Conservation (phyloP, 2,888 invertebrate species). For the Cantharis rustica region DNA sequence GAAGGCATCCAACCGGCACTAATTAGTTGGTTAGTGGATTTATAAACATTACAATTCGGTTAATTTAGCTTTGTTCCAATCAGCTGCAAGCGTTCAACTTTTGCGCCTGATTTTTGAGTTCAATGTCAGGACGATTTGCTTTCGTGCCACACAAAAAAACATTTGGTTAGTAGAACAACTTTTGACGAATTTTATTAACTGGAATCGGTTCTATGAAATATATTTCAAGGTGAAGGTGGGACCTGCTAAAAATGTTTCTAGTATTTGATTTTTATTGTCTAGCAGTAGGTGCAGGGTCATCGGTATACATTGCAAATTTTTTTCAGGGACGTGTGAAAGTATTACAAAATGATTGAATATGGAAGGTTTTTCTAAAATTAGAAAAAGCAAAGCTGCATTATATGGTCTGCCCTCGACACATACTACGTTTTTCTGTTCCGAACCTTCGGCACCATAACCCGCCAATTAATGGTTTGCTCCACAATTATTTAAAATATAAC, state of each 20-base stretch:
- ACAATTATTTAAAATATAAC: too few relatives aligned
- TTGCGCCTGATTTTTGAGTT: not conserved
- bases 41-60: not conserved
- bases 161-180: not conserved
- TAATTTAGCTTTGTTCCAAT: not conserved
- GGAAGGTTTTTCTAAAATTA: too few relatives aligned
- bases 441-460: not conserved
- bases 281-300: not conserved
- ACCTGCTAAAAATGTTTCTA: not conserved
- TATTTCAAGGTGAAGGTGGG: not conserved
- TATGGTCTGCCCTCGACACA: too few relatives aligned
- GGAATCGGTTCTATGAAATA: not conserved
- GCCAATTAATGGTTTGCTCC: not conserved
- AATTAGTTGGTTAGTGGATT: not conserved
- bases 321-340: not conserved
- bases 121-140: not conserved
- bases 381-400: too few relatives aligned
- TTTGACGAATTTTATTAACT: not conserved
- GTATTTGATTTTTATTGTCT: not conserved
- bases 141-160: not conserved
- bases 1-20: not conserved
- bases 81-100: not conserved
- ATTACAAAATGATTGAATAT: too few relatives aligned
- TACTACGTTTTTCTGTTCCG: too few relatives aligned
- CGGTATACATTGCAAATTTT: not conserved